These are phyloP conservation scores for Diloba caeruleocephala DNA, from an alignment of 2,888 invertebrate species.

Conservation along the genomic window DNA sequence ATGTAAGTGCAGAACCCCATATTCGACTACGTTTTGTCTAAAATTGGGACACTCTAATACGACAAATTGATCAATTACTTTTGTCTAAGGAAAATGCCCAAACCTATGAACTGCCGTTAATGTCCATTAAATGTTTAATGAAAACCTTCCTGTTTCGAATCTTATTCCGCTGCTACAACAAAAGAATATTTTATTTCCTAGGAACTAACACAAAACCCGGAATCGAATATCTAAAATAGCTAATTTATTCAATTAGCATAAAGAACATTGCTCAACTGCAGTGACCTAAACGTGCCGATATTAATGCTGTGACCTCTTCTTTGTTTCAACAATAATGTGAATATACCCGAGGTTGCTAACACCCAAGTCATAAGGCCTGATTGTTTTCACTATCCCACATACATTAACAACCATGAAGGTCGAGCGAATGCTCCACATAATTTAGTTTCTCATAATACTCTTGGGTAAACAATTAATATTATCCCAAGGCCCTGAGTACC, in stretches of 20 bases:
- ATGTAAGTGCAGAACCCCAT: background rate
- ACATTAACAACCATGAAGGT: conserved; percentile 73
- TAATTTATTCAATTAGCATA: conserved; percentile 33
- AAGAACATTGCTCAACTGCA: conserved; percentile 40
- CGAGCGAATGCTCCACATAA: conserved; percentile 51
- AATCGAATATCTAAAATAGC: conserved; percentile 14
- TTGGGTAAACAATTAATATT: conserved; percentile 31
- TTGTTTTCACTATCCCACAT: conserved; percentile 70
- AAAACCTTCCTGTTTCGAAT: background rate
- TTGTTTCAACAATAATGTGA: conserved; percentile 57
- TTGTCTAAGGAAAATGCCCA: conserved; percentile 18
- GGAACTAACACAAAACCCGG: conserved; percentile 4
- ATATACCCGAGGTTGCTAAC: conserved; percentile 44
- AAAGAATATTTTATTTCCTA: conserved; percentile 10
- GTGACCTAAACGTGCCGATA: conserved; percentile 29
- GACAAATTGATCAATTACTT: background rate
- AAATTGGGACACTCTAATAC: conserved; percentile 14
- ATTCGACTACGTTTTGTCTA: conserved; percentile 1
- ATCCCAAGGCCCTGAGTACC: conserved; percentile 51
- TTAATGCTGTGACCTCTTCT: conserved; percentile 36
- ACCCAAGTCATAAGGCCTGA: conserved; percentile 28
- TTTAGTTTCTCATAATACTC: conserved; percentile 47
- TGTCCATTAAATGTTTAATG: conserved; percentile 21
- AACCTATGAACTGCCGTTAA: conserved; percentile 31
- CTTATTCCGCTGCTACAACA: conserved; percentile 2